Conservation (phyloP, 2,888 invertebrate genomes). For the Trissolcus brochymenae region DNA sequence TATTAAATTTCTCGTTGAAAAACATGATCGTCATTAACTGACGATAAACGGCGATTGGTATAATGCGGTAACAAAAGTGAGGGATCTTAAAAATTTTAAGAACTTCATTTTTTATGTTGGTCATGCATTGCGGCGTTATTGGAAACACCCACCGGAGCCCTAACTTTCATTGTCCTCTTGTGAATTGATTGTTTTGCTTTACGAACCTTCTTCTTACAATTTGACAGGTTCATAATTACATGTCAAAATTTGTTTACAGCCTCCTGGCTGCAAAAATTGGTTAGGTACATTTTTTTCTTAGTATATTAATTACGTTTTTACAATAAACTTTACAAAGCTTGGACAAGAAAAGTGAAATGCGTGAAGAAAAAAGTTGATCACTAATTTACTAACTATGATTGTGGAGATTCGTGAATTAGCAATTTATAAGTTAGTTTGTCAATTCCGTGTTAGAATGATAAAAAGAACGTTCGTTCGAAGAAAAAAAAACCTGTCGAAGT, state of each 20-base stretch:
- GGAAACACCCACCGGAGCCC: not conserved
- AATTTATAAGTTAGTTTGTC: too few species aligned
- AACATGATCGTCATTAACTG: not conserved
- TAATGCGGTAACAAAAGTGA: not conserved
- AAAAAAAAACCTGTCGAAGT: too few species aligned
- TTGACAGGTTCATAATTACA: slow-evolving; percentile 17
- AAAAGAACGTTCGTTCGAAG: too few species aligned
- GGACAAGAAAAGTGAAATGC: too few species aligned
- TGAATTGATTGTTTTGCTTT: slow-evolving; percentile 13
- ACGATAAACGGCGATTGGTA: not conserved
- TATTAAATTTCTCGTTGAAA: slow-evolving; percentile 3
- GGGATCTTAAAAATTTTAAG: not conserved
- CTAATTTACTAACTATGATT: too few species aligned
- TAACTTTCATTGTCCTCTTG: slow-evolving; percentile 3
- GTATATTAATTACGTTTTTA: slow-evolving; percentile 12
- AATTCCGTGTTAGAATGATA: too few species aligned
- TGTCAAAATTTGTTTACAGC: not conserved
- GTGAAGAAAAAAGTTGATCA: too few species aligned
- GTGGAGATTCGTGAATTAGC: too few species aligned
- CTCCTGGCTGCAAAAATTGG: too few species aligned
- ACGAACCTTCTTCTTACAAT: slow-evolving; percentile 8
- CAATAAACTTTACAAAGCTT: too few species aligned
- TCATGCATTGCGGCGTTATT: not conserved
- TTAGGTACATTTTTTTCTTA: not conserved
- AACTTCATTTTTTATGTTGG: not conserved